phyloP scores from a whole-genome alignment of 2,888 invertebrate genomes.

The Metalampra italica region DNA sequence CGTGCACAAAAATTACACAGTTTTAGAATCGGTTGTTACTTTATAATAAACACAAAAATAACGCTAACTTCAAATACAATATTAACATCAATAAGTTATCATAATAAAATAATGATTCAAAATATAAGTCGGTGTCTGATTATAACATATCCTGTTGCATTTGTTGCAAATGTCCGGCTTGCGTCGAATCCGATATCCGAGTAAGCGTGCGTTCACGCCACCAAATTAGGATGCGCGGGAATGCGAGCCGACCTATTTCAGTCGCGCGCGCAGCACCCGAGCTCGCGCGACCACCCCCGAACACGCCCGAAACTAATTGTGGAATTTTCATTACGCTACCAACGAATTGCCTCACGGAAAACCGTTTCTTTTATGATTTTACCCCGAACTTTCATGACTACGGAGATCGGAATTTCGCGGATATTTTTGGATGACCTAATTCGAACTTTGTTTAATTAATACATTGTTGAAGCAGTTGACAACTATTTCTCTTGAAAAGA shows the following conservation, averaged over 20 bases:
- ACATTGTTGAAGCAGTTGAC: too few species aligned
- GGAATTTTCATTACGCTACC: slow-evolving; percentile 47
- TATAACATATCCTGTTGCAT: background rate
- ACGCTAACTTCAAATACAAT: too few species aligned
- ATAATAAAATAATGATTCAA: background rate
- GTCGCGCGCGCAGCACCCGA: slow-evolving; percentile 54
- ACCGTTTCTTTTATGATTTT: slow-evolving; percentile 1
- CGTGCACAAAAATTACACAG: background rate
- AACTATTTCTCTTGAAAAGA: too few species aligned
- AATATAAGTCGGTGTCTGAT: background rate
- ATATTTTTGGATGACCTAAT: background rate
- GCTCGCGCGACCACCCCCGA: slow-evolving; percentile 43
- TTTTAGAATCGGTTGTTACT: too few species aligned
- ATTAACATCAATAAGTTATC: background rate
- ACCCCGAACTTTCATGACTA: background rate
- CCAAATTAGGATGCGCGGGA: slow-evolving; percentile 80
- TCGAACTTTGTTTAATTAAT: too few species aligned
- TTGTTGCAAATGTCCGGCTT: slow-evolving; percentile 23
- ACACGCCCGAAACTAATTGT: slow-evolving; percentile 57
- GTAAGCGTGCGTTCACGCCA: slow-evolving; percentile 58
- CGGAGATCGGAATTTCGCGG: background rate
- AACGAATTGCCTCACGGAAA: slow-evolving; percentile 36
- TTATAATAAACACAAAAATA: too few species aligned
- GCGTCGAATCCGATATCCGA: slow-evolving; percentile 41
- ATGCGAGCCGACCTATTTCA: slow-evolving; percentile 64